A percentile compares a stretch with the other conserved stretches of the same genome.
phyloP scores from a whole-genome alignment of 1,140 invertebrate genomes.

The Dolichoris vasculosae region DNA sequence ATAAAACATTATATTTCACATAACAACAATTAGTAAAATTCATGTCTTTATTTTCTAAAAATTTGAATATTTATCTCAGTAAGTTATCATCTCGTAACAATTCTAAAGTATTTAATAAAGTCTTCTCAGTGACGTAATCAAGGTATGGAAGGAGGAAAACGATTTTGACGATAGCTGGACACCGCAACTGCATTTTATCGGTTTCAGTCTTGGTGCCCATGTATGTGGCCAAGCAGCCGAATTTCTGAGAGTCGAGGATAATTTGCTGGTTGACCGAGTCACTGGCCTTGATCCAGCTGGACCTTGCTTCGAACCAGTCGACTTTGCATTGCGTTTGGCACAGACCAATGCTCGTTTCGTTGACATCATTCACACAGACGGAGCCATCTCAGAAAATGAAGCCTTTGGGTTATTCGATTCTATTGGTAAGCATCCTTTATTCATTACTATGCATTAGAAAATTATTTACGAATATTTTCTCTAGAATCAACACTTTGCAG shows the following conservation, averaged over 20 bases:
- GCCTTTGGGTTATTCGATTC: background rate
- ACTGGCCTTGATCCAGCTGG: conserved; percentile 79
- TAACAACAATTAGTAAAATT: no score
- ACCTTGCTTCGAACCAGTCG: conserved; percentile 76
- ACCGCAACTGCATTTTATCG: conserved; percentile 9
- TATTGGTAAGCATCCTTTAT: background rate
- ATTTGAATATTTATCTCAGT: background rate
- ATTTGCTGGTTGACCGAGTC: conserved; percentile 64
- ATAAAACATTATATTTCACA: background rate
- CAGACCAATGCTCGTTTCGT: conserved; percentile 78
- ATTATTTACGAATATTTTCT: no score
- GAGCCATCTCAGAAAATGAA: background rate
- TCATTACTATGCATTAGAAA: no score
- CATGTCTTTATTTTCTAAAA: no score
- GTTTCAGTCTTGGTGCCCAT: conserved; percentile 32
- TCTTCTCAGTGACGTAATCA: background rate
- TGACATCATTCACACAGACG: conserved; percentile 81
- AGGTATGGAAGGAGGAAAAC: background rate
- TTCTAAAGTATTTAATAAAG: background rate
- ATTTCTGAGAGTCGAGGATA: background rate
- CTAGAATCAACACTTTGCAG: no score
- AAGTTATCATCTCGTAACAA: no score
- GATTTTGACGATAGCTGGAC: background rate
- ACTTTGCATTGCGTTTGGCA: conserved; percentile 74
- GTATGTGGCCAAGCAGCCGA: conserved; percentile 18